Evolutionary conservation across 2,797 vertebrate species (phyloP).

Genomic region (Epinephelus coioides): DNA sequence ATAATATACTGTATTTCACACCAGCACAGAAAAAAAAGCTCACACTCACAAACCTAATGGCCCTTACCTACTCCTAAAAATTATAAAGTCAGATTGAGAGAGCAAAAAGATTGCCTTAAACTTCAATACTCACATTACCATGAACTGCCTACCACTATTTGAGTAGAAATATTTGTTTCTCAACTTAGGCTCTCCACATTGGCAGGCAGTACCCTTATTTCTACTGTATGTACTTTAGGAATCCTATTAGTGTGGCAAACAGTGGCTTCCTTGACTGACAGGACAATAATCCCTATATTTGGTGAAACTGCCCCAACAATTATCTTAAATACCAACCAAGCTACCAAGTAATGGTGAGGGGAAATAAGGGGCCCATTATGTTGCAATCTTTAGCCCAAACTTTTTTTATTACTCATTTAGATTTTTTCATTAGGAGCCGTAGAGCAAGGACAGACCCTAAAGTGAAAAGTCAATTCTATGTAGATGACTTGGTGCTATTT

Average conservation of each 20-base stretch:
- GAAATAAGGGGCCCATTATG: too few species aligned
- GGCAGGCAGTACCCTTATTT: neutral
- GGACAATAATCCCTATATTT: neutral
- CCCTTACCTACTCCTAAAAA: conserved; percentile 8
- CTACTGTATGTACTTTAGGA: neutral
- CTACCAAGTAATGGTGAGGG: neutral
- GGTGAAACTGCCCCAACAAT: neutral
- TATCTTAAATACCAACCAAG: neutral
- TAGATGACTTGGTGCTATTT: neutral
- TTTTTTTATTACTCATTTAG: too few species aligned
- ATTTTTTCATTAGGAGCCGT: too few species aligned
- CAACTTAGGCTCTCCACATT: neutral
- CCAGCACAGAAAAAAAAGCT: neutral
- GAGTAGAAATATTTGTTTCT: neutral
- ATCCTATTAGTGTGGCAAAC: neutral
- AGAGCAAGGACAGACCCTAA: neutral
- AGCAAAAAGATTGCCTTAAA: conserved; percentile 5
- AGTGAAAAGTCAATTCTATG: neutral
- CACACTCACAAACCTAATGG: conserved; percentile 19
- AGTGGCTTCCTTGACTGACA: neutral
- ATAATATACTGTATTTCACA: conserved; percentile 11
- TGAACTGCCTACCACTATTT: neutral
- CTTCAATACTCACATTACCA: conserved; percentile 15
- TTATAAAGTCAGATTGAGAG: conserved; percentile 2
- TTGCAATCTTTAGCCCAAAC: too few species aligned